Conservation (phyloP, 2,797 vertebrate genomes). For the Enteromius trimaculatus region DNA sequence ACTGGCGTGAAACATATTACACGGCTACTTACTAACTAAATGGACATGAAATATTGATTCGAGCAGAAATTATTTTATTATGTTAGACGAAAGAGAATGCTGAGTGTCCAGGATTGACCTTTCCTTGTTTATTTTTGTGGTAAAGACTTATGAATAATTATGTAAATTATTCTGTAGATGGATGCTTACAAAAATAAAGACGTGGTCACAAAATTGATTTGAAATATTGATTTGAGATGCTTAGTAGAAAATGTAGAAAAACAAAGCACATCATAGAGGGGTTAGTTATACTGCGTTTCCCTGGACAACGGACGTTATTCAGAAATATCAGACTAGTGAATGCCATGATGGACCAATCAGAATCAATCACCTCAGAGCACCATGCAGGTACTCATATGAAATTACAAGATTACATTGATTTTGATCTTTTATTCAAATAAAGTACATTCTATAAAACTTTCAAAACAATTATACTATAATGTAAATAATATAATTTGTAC, state of each 20-base stretch:
- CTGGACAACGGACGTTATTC: background rate
- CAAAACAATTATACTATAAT: background rate
- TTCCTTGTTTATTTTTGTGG: conserved; percentile 11
- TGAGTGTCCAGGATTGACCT: background rate
- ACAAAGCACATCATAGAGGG: background rate
- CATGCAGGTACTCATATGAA: background rate
- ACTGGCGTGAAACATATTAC: background rate
- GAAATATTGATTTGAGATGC: conserved; percentile 13
- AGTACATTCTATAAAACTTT: background rate
- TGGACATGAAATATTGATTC: conserved; percentile 26
- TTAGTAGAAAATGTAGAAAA: conserved; percentile 15
- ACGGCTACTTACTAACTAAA: conserved; percentile 1
- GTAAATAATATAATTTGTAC: background rate
- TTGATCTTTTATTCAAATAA: no score
- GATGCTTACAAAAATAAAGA: background rate
- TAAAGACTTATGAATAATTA: background rate
- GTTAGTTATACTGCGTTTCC: background rate
- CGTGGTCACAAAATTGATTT: background rate
- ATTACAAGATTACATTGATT: background rate
- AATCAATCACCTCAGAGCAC: background rate
- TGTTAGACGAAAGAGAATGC: conserved; percentile 1
- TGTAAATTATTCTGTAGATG: background rate
- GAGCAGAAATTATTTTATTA: conserved; percentile 9
- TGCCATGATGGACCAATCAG: background rate
- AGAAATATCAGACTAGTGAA: background rate